A percentile compares a stretch with the other conserved stretches of the same genome.
Evolutionary conservation across 1,140 invertebrate species (phyloP).

Genomic region (Drosophila parvula): DNA sequence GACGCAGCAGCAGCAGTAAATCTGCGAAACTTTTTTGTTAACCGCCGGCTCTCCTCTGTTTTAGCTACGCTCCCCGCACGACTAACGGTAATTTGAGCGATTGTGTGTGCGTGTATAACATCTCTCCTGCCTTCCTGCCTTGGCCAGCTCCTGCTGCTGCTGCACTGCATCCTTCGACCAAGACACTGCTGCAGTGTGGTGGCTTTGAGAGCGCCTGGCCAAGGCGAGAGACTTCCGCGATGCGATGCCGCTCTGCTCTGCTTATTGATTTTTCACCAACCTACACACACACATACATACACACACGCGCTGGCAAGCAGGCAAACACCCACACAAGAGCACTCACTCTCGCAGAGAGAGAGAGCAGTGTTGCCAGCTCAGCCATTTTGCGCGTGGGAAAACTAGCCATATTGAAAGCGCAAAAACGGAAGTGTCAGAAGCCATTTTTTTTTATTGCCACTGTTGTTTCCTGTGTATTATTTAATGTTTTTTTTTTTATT

Average conservation of each 20-base stretch:
- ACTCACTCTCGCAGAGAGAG: slow-evolving; percentile 8
- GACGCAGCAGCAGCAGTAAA: background rate
- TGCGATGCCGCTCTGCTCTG: slow-evolving; percentile 40
- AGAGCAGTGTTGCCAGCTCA: slow-evolving; percentile 21
- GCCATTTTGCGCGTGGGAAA: slow-evolving; percentile 22
- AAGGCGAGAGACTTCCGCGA: slow-evolving; percentile 35
- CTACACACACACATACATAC: slow-evolving; percentile 12
- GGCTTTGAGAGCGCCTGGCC: slow-evolving; percentile 14
- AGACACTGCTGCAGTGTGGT: background rate
- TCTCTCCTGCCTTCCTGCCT: background rate
- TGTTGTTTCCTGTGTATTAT: background rate
- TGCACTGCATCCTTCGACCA: slow-evolving; percentile 22
- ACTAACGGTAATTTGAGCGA: slow-evolving; percentile 9
- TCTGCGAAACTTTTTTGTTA: slow-evolving; percentile 2
- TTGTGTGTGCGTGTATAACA: background rate
- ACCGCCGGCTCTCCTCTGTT: slow-evolving; percentile 15
- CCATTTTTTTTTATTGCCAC: slow-evolving; percentile 12
- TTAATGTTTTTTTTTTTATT: background rate
- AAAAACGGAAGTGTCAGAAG: slow-evolving; percentile 12
- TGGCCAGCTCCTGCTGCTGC: background rate
- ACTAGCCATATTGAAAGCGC: slow-evolving; percentile 10
- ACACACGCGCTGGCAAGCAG: slow-evolving; percentile 1
- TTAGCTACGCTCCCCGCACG: slow-evolving; percentile 6
- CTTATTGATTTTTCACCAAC: slow-evolving; percentile 61
- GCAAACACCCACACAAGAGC: slow-evolving; percentile 12